Evolutionary conservation across 2,797 vertebrate genomes (phyloP).

Genomic region (Gallinago nigripennis): DNA sequence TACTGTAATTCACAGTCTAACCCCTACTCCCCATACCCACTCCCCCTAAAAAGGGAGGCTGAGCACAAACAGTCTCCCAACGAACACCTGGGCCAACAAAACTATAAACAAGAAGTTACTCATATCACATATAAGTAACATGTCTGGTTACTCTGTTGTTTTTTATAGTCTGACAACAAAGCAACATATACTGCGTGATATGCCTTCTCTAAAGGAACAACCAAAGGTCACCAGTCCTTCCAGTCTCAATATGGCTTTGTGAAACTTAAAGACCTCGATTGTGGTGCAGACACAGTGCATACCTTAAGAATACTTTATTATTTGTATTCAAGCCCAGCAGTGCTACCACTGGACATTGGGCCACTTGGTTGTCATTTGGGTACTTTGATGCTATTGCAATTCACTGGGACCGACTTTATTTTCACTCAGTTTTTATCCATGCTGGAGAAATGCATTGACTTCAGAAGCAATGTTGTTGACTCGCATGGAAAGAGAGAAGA

Average conservation of each 20-base stretch:
- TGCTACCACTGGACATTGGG: not conserved
- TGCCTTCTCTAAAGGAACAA: not conserved
- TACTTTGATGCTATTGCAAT: not conserved
- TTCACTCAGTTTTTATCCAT: not conserved
- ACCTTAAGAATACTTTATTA: not conserved
- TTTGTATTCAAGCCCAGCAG: not conserved
- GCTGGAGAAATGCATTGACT: not conserved
- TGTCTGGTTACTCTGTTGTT: not conserved
- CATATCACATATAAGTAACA: not conserved
- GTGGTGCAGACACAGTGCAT: not conserved
- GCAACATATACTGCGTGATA: not conserved
- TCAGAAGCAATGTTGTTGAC: not conserved
- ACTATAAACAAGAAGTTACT: not conserved
- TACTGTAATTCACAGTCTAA: not conserved
- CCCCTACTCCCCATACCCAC: not conserved
- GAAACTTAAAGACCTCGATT: not conserved
- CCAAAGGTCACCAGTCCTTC: not conserved
- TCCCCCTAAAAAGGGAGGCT: rapidly evolving
- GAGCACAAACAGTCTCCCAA: not conserved
- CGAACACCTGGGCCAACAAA: not conserved
- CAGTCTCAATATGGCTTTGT: not conserved
- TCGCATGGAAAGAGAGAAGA: not conserved
- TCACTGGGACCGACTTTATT: not conserved
- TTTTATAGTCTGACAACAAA: not conserved
- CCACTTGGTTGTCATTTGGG: not conserved